phyloP scores from a whole-genome alignment of 1,140 invertebrate species.

The Achroia grisella region DNA sequence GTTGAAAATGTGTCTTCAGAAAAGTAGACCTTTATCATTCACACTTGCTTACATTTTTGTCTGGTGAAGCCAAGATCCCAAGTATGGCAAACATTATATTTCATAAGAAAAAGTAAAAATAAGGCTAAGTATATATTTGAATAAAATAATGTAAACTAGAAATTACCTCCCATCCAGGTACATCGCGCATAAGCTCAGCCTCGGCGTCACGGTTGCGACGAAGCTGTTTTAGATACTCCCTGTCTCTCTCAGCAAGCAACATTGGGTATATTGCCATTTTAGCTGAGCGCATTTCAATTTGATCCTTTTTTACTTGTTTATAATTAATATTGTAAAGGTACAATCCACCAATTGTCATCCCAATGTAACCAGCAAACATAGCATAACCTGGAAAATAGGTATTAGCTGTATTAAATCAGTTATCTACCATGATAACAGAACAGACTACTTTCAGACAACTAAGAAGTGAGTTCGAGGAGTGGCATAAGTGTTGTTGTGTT shows the following conservation, averaged over 20 bases:
- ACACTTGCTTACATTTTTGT: too few species aligned
- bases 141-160: neutral
- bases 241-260: slow-evolving; percentile 86
- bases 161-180: slow-evolving; percentile 86
- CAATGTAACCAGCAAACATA: slow-evolving; percentile 77
- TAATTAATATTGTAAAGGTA: slow-evolving; percentile 76
- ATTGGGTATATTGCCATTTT: slow-evolving; percentile 84
- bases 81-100: too few species aligned
- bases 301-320: slow-evolving; percentile 69
- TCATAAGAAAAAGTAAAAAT: neutral
- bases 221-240: slow-evolving; percentile 87
- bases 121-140: slow-evolving; percentile 1
- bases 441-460: too few species aligned
- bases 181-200: slow-evolving; percentile 89
- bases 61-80: too few species aligned
- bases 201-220: slow-evolving; percentile 88
- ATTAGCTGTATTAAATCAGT: neutral
- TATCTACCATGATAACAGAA: too few species aligned
- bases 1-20: too few species aligned
- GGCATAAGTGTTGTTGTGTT: too few species aligned
- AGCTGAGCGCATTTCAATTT: slow-evolving; percentile 84
- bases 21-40: too few species aligned
- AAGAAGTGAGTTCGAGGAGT: too few species aligned
- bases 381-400: slow-evolving; percentile 65
- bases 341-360: slow-evolving; percentile 73